Percentiles rank a stretch among this genome's conserved stretches.
phyloP scores from a whole-genome alignment of 37 sponge, comb jelly and placozoan species.

The Tethya wilhelma region DNA sequence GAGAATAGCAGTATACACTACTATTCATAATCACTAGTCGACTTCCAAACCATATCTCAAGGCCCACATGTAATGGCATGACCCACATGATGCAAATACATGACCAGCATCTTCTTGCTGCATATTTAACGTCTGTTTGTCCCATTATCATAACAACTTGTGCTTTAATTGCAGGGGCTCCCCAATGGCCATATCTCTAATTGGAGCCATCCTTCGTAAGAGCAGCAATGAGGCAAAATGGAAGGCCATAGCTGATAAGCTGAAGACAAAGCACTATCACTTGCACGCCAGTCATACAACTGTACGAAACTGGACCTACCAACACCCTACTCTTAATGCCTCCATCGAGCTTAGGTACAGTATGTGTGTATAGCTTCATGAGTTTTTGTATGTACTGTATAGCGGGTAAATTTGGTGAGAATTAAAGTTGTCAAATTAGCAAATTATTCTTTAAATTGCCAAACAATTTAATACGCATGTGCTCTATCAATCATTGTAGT shows the following conservation, averaged over 20 bases:
- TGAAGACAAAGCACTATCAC: constrained; percentile 35
- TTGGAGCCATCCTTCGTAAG: constrained; percentile 54
- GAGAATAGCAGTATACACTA: too few species aligned
- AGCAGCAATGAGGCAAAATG: constrained; percentile 24
- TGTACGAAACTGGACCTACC: constrained; percentile 8
- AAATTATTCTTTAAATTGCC: neutral
- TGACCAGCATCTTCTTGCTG: too few species aligned
- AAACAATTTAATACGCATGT: neutral
- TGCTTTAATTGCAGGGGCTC: constrained; percentile 46
- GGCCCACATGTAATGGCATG: too few species aligned
- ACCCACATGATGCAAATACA: too few species aligned
- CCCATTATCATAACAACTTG: too few species aligned
- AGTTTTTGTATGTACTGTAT: neutral
- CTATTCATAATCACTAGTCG: too few species aligned
- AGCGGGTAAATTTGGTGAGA: neutral
- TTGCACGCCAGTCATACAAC: constrained; percentile 26
- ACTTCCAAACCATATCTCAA: too few species aligned
- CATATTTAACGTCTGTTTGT: too few species aligned
- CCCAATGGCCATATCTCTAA: constrained; percentile 67
- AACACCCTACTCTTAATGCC: constrained; percentile 47
- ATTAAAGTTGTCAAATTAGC: too few species aligned
- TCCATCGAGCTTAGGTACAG: constrained; percentile 64
- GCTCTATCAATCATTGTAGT: constrained; percentile 8
- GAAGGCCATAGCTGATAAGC: constrained; percentile 41
- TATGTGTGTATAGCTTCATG: neutral